Conservation (phyloP, 2,888 invertebrate species). For the Coenonympha glycerion region DNA sequence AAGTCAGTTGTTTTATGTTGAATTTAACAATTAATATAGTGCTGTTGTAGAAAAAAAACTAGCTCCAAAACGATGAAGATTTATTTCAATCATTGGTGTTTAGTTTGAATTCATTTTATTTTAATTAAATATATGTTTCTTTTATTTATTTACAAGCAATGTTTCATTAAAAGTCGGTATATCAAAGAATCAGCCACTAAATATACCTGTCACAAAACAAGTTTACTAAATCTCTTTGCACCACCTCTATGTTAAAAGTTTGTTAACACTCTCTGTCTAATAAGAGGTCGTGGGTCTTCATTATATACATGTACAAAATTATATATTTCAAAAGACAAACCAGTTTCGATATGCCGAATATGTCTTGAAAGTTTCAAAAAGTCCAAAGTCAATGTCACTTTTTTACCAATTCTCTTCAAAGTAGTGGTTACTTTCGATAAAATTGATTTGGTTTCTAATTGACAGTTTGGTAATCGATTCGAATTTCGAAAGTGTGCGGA, state of each 20-base stretch:
- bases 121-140: conserved; percentile 42
- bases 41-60: conserved; percentile 73
- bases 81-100: conserved; percentile 29
- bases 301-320: conserved; percentile 28
- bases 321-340: conserved; percentile 2
- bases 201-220: conserved; percentile 26
- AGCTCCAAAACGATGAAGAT: conserved; percentile 54
- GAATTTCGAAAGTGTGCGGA: conserved; percentile 1
- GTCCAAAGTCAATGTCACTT: conserved; percentile 57
- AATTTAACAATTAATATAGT: conserved; percentile 19
- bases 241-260: conserved; percentile 35
- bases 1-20: neutral
- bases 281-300: conserved; percentile 54
- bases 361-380: conserved; percentile 8
- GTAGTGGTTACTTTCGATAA: too few relatives aligned
- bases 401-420: too few relatives aligned
- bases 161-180: conserved; percentile 19
- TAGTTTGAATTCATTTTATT: conserved; percentile 42
- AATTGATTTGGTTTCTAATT: too few relatives aligned
- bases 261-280: conserved; percentile 41
- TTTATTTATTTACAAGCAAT: conserved; percentile 38
- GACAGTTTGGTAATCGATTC: conserved; percentile 21
- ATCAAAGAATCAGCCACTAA: conserved; percentile 13
- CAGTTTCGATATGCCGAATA: conserved; percentile 10
- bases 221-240: conserved; percentile 34